Evolutionary conservation across 2,797 vertebrate species (phyloP).

Genomic region (Arctocebus calabarensis): DNA sequence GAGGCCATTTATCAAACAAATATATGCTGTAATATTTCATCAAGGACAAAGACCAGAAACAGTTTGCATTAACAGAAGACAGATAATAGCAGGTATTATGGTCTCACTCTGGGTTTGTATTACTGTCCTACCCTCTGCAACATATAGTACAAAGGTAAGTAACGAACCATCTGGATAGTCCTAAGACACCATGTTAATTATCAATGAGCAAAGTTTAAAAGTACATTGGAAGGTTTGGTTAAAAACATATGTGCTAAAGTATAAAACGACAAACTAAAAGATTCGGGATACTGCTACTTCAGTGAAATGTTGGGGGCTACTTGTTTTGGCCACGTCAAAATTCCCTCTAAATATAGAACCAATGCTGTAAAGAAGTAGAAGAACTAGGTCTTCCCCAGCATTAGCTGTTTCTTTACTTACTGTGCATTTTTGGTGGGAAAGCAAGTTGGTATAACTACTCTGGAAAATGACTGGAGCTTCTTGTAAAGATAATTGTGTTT

Average conservation of each 20-base stretch:
- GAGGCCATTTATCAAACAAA: conserved; percentile 13
- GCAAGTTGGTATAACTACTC: not conserved
- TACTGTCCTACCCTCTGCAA: not conserved
- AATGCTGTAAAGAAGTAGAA: not conserved
- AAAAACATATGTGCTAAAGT: not conserved
- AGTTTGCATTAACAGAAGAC: not conserved
- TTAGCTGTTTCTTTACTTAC: not conserved
- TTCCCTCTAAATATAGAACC: not conserved
- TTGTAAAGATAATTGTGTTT: not conserved
- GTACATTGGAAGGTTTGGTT: not conserved
- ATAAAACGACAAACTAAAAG: not conserved
- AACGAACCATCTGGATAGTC: not conserved
- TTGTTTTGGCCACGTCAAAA: not conserved
- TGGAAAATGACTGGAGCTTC: not conserved
- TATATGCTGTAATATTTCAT: conserved; percentile 7
- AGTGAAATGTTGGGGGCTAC: not conserved
- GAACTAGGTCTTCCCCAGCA: not conserved
- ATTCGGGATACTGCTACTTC: not conserved
- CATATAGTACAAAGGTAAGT: not conserved
- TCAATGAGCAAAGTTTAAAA: not conserved
- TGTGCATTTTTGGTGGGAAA: not conserved
- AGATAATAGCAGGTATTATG: not conserved
- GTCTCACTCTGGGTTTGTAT: not conserved
- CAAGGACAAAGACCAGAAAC: not conserved
- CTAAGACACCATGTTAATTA: not conserved